Evolutionary conservation across 2,888 invertebrate genomes (phyloP), one percentile per base, ranked within the genome.

Genomic region (Acleris literana): DNA sequence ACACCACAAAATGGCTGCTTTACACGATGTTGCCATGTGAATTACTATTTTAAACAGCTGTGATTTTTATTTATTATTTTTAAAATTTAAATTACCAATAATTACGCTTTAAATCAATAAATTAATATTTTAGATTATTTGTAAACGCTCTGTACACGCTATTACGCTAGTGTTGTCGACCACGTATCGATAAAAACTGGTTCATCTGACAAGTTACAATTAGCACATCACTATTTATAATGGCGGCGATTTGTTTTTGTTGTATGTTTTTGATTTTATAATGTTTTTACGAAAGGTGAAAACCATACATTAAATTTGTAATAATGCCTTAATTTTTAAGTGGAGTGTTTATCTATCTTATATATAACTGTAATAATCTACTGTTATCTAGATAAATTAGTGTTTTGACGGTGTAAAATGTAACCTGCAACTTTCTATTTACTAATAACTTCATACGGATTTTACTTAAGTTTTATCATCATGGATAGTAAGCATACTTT

Each of bases 1-100:
- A 91, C 92, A 92, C 88, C 88, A 92, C 90, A 92, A 92, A 92
- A 92, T 92, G 92, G 91, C 92, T 85, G 86, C 89, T 86, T 91
- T 88, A 88, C 86, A 83, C 75, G 74, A 81, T 84, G 83, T 84
- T 89, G 81, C 83, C 69, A 77, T 64, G 18, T 13, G 5, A 16
- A 61, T 52, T 52, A 52, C 39, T 52, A n/a, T 56, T 56, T 59
- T 17, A 51, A 44, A 39, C 39, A 53, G 49, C 63, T 57, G 43
- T 44, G 18, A 9, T 4, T 29, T 25, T 6, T 22, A 6, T 56
- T 44, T 16, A 44, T 58, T 53, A 29, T 29, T 53, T 53, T n/a
- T 13, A 25, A 6, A n/a, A 16, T 3, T 29, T 3, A 9, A 39
- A 13, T 4, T 39, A 39, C 0, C 39, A 39, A 3, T 39, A 0